phyloP scores from a whole-genome alignment of 2,797 vertebrate species.

The Pagetopsis macropterus region DNA sequence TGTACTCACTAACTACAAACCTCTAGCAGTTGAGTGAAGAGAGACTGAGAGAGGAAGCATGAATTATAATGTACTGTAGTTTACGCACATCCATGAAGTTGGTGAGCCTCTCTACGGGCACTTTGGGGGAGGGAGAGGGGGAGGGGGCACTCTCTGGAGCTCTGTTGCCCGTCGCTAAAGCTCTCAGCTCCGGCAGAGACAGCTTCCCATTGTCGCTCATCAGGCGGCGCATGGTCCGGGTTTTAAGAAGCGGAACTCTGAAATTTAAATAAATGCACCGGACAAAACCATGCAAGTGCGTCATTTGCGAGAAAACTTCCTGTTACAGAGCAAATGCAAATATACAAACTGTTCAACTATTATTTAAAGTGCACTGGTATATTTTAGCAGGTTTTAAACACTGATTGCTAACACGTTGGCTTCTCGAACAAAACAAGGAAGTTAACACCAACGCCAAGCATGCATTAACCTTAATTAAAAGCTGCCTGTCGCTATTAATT shows the following conservation, averaged over 20 bases:
- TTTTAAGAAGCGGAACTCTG: conserved; percentile 86
- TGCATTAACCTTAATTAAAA: neutral
- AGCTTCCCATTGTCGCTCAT: conserved; percentile 73
- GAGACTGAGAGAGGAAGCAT: neutral
- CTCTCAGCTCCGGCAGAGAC: conserved; percentile 73
- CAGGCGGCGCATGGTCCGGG: conserved; percentile 68
- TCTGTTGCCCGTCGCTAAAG: conserved; percentile 37
- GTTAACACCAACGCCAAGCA: neutral
- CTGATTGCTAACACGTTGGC: conserved; percentile 7
- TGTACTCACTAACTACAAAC: too few species aligned
- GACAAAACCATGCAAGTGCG: too few species aligned
- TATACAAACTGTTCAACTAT: neutral
- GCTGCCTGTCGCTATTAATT: neutral
- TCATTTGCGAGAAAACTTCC: neutral
- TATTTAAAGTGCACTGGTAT: neutral
- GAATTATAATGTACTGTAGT: neutral
- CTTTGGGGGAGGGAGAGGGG: neutral
- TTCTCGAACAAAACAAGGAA: neutral
- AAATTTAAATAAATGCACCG: neutral
- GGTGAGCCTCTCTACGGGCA: conserved; percentile 84
- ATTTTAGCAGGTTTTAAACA: neutral
- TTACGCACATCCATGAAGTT: conserved; percentile 88
- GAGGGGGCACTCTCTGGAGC: conserved; percentile 14
- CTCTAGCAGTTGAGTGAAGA: too few species aligned
- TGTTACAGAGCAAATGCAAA: neutral